Evolutionary conservation across 37 sponge, comb jelly and placozoan species (phyloP).

Genomic region (Tethya wilhelma): DNA sequence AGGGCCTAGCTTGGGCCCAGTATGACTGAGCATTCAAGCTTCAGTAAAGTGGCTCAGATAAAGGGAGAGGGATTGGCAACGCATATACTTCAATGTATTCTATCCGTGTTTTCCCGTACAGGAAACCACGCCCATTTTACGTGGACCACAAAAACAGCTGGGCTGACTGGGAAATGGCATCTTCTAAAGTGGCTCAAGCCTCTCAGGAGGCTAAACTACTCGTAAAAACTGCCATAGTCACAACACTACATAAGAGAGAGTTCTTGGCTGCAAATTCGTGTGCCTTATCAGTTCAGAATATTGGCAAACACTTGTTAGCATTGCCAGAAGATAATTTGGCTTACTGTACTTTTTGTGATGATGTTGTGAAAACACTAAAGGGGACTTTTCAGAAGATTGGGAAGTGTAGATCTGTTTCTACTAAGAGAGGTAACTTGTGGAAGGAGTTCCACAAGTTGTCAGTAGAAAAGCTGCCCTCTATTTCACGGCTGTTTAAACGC

Average conservation of each 20-base stretch:
- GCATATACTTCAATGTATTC: not conserved
- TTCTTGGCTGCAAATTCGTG: not conserved
- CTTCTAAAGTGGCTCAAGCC: not conserved
- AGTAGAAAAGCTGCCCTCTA: not conserved
- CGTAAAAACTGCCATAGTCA: not conserved
- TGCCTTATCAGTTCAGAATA: not conserved
- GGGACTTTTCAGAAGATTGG: not conserved
- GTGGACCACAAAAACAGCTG: not conserved
- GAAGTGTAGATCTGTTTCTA: not conserved
- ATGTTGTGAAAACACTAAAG: not conserved
- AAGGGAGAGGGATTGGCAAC: not conserved
- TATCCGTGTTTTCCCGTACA: not conserved
- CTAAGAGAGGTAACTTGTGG: not conserved
- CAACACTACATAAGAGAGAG: not conserved
- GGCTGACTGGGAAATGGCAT: not conserved
- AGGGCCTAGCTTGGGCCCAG: too few relatives aligned
- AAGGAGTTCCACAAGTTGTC: not conserved
- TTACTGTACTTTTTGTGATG: not conserved
- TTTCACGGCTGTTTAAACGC: too few relatives aligned
- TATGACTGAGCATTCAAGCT: too few relatives aligned
- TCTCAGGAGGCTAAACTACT: not conserved
- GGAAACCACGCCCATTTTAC: constrained; percentile 1
- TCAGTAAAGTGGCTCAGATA: too few relatives aligned
- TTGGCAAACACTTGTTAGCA: not conserved
- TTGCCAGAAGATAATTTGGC: not conserved